A percentile compares a stretch with the other conserved stretches of the same genome.
Conservation (phyloP, 2,888 invertebrate species). For the Leptarthrus brevirostris region DNA sequence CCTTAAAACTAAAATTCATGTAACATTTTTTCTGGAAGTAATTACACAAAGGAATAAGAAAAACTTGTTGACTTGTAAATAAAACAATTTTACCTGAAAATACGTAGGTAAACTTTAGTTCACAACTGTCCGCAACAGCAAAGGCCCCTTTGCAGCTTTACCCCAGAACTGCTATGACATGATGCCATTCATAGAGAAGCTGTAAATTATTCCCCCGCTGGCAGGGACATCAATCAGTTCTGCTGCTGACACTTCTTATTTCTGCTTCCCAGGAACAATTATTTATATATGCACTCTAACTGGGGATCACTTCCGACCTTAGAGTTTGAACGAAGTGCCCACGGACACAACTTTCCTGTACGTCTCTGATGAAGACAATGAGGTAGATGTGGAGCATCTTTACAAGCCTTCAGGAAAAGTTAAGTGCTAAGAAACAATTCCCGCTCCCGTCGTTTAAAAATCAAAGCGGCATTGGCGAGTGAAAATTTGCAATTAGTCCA, state of each 20-base stretch:
- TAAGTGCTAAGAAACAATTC: not conserved
- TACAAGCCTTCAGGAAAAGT: not conserved
- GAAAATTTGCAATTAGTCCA: slow-evolving; percentile 23
- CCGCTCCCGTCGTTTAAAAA: not conserved
- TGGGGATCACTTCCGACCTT: not conserved
- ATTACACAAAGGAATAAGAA: not conserved
- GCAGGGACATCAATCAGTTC: slow-evolving; percentile 48
- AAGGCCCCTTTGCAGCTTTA: slow-evolving; percentile 29
- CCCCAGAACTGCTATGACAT: slow-evolving; percentile 31
- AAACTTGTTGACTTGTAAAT: not conserved
- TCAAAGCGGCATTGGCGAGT: not conserved
- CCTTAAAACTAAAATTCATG: too few species aligned
- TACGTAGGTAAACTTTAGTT: slow-evolving; percentile 9
- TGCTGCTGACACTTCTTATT: slow-evolving; percentile 48
- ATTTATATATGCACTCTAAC: slow-evolving; percentile 10
- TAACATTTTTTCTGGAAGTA: too few species aligned
- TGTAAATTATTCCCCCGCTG: slow-evolving; percentile 44
- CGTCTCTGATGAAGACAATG: slow-evolving; percentile 2
- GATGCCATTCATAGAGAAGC: slow-evolving; percentile 37
- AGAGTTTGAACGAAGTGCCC: not conserved
- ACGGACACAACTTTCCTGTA: not conserved
- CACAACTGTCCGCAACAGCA: slow-evolving; percentile 40
- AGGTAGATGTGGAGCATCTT: not conserved
- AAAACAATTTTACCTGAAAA: slow-evolving; percentile 17
- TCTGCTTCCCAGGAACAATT: slow-evolving; percentile 28